Evolutionary conservation across 92 coral and sea anemone species (phyloP).

Genomic region (Plumapathes pennacea): DNA sequence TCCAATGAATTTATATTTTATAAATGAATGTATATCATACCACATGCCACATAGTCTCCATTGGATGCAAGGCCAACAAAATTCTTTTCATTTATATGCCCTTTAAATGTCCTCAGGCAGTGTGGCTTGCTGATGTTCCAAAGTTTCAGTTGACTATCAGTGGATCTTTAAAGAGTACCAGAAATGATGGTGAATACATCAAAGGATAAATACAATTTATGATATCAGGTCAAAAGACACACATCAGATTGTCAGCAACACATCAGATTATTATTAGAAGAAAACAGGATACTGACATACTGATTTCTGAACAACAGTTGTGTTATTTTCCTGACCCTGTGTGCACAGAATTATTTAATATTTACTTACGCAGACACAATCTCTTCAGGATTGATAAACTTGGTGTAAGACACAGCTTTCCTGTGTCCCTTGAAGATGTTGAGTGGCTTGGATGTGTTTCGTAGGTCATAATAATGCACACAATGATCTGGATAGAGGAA

Average conservation of each 20-base stretch:
- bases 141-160: slow-evolving; percentile 92
- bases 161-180: slow-evolving; percentile 72
- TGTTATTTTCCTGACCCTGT: too few relatives aligned
- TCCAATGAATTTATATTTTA: too few relatives aligned
- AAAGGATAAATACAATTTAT: not conserved
- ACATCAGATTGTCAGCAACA: too few relatives aligned
- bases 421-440: slow-evolving; percentile 95
- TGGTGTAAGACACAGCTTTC: slow-evolving; percentile 94
- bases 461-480: slow-evolving; percentile 94
- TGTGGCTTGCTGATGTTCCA: slow-evolving; percentile 98
- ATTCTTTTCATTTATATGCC: slow-evolving; percentile 93
- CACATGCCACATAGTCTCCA: slow-evolving; percentile 98
- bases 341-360: too few relatives aligned
- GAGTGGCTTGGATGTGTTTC: slow-evolving; percentile 82
- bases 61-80: slow-evolving; percentile 96
- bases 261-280: too few relatives aligned
- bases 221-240: too few relatives aligned
- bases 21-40: too few relatives aligned
- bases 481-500: slow-evolving; percentile 74
- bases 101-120: slow-evolving; percentile 94
- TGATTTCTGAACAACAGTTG: too few relatives aligned
- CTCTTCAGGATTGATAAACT: slow-evolving; percentile 89
- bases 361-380: slow-evolving; percentile 99
- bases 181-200: too few relatives aligned
- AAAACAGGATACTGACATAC: too few relatives aligned